Conservation (phyloP, 2,113 vertebrate species). For the Erpornis zantholeuca region DNA sequence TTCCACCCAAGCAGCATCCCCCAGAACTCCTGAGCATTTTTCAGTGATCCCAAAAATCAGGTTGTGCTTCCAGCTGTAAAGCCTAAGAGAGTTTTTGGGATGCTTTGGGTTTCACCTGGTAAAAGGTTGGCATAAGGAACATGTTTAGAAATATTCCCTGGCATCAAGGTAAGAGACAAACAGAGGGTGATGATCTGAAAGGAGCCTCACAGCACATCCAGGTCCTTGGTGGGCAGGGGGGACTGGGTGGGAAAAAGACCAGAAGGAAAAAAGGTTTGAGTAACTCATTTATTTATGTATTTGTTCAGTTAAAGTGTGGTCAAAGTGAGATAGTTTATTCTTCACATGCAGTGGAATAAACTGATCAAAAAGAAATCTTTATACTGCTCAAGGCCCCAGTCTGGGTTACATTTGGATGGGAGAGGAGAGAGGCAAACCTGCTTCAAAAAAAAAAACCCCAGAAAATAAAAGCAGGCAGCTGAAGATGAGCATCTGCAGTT, state of each 20-base stretch:
- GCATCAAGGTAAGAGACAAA: not conserved
- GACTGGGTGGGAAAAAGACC: not conserved
- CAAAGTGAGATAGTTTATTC: not conserved
- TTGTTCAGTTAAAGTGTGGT: not conserved
- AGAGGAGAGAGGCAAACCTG: not conserved
- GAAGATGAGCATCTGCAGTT: slow-evolving; percentile 43
- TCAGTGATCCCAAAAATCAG: not conserved
- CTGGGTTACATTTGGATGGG: not conserved
- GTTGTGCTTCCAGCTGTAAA: not conserved
- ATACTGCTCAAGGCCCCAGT: not conserved
- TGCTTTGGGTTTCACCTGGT: not conserved
- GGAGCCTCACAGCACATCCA: not conserved
- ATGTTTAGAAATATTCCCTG: not conserved
- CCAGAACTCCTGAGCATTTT: not conserved
- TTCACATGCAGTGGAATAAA: not conserved
- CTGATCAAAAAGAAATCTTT: not conserved
- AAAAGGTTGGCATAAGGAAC: not conserved
- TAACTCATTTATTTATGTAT: not conserved
- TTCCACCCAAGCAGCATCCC: not conserved
- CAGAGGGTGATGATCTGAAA: not conserved
- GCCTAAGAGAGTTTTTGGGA: not conserved
- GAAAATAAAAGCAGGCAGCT: not conserved
- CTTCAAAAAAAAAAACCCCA: not conserved
- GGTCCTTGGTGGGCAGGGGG: not conserved
- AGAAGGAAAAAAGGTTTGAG: not conserved